Evolutionary conservation across 2,888 invertebrate genomes (phyloP).

Genomic region (Palloptera scutellata): DNA sequence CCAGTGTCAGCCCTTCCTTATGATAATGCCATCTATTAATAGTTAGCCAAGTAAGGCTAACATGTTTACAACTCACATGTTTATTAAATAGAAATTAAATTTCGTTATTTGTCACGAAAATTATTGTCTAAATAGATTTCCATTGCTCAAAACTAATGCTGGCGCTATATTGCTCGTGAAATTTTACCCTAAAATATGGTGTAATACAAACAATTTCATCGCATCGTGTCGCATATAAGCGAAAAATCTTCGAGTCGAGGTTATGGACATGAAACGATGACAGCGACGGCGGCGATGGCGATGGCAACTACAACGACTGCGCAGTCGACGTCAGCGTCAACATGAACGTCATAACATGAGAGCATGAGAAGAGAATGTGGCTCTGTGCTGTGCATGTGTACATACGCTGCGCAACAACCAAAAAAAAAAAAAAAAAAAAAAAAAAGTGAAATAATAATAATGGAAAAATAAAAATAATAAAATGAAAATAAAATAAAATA

Average conservation of each 20-base stretch:
- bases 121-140: background rate
- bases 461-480: background rate
- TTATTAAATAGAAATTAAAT: background rate
- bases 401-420: constrained; percentile 27
- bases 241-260: constrained; percentile 31
- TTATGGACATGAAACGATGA: constrained; percentile 25
- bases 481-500: too few species aligned
- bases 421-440: constrained; percentile 12
- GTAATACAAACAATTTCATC: constrained; percentile 53
- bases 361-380: background rate
- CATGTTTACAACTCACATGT: too few species aligned
- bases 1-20: too few species aligned
- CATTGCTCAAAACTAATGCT: constrained; percentile 27
- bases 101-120: background rate
- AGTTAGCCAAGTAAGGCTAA: too few species aligned
- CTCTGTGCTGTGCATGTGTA: too few species aligned
- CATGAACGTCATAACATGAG: background rate
- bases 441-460: constrained; percentile 18
- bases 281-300: constrained; percentile 11
- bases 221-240: constrained; percentile 29
- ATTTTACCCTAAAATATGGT: constrained; percentile 63
- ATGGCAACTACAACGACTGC: background rate
- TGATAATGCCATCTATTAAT: too few species aligned
- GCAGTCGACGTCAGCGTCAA: background rate
- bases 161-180: constrained; percentile 58